These are phyloP conservation scores for Halcyon badia DNA, from an alignment of 2,797 vertebrate species.

Conservation along the genomic window DNA sequence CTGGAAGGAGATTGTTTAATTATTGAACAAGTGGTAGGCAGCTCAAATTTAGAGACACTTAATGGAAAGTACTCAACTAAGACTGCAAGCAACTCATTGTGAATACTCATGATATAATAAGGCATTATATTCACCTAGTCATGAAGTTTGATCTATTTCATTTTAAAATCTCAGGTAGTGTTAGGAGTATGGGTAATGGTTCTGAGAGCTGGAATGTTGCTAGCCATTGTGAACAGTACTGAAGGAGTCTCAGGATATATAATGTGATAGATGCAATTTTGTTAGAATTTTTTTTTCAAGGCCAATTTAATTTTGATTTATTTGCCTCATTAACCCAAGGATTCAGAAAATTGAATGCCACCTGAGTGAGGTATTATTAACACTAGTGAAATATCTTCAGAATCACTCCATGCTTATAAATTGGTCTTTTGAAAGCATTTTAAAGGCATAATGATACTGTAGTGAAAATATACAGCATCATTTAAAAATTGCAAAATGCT, in stretches of 20 bases:
- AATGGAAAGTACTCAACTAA: conserved; percentile 19
- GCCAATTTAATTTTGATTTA: conserved; percentile 80
- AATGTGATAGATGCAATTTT: conserved; percentile 49
- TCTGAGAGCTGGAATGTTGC: conserved; percentile 63
- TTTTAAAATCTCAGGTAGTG: conserved; percentile 70
- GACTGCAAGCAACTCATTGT: neutral
- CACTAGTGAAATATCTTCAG: conserved; percentile 51
- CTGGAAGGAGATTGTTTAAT: conserved; percentile 56
- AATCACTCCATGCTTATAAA: conserved; percentile 57
- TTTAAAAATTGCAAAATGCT: conserved; percentile 73
- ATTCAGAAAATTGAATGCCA: conserved; percentile 72
- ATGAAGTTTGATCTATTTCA: conserved; percentile 68
- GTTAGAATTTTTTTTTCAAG: conserved; percentile 42
- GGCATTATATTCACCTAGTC: conserved; percentile 36
- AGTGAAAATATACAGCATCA: conserved; percentile 48
- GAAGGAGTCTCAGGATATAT: conserved; percentile 35
- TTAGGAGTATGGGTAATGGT: conserved; percentile 66
- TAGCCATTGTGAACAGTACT: conserved; percentile 23
- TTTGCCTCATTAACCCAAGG: conserved; percentile 76
- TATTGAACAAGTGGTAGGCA: conserved; percentile 50
- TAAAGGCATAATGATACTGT: conserved; percentile 64
- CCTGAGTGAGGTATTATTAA: conserved; percentile 67
- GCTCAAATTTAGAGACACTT: conserved; percentile 60
- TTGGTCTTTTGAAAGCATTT: conserved; percentile 63
- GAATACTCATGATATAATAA: conserved; percentile 1